Evolutionary conservation across 2,797 vertebrate species (phyloP).

Genomic region (Synaphobranchus kaupii): DNA sequence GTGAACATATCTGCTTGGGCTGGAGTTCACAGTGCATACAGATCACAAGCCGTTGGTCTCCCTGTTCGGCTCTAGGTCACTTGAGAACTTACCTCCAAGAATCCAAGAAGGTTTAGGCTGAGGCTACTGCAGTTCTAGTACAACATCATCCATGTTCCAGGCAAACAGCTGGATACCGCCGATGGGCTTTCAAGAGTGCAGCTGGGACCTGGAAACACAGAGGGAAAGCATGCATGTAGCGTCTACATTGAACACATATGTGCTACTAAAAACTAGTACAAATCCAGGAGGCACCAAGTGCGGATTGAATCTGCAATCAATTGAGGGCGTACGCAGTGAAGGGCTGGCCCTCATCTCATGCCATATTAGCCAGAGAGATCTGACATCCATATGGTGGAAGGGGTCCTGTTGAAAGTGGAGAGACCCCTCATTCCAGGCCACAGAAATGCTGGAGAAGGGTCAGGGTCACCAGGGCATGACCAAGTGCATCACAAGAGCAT

Average conservation of each 20-base stretch:
- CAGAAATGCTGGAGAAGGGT: conserved; percentile 3
- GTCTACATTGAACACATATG: conserved; percentile 10
- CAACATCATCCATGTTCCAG: conserved; percentile 25
- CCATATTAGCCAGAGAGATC: conserved; percentile 20
- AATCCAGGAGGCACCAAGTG: conserved; percentile 16
- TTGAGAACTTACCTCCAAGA: conserved; percentile 27
- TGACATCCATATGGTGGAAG: conserved; percentile 9
- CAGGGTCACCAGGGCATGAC: conserved; percentile 3
- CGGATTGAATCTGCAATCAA: not conserved
- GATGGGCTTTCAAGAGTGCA: conserved; percentile 17
- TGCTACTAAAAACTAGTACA: conserved; percentile 24
- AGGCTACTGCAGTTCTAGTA: conserved; percentile 31
- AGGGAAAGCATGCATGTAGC: conserved; percentile 6
- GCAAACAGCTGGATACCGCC: conserved; percentile 27
- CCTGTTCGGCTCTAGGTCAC: not conserved
- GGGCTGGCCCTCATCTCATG: conserved; percentile 11
- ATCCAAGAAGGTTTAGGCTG: conserved; percentile 23
- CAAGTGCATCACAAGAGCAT: conserved; percentile 3
- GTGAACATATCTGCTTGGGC: not conserved
- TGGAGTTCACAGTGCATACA: conserved; percentile 6
- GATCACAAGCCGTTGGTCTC: conserved; percentile 28
- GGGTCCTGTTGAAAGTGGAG: conserved; percentile 21
- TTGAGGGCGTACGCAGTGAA: conserved; percentile 18
- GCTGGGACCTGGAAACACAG: not conserved
- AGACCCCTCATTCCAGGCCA: not conserved